These are phyloP conservation scores for Drosophila kanapiae DNA, from an alignment of 1,140 invertebrate genomes.

Conservation along the genomic window DNA sequence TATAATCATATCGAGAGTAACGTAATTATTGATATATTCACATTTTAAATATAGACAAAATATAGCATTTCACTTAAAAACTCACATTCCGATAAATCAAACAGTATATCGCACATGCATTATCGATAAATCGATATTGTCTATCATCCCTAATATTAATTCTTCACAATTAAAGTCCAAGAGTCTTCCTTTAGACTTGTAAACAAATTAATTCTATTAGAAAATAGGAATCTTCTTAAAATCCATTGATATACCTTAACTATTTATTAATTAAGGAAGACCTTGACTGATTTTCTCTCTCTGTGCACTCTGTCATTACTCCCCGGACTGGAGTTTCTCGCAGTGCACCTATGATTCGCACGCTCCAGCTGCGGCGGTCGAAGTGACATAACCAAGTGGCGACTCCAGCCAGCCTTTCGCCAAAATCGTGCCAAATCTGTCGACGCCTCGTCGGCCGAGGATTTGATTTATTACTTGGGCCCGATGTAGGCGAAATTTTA, in stretches of 20 bases:
- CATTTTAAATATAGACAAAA: not conserved
- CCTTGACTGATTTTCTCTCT: not conserved
- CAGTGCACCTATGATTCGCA: slow-evolving; percentile 58
- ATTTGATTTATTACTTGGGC: slow-evolving; percentile 67
- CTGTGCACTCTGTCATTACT: slow-evolving; percentile 5
- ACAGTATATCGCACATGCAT: no score
- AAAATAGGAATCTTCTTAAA: not conserved
- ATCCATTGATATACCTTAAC: not conserved
- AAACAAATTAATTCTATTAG: not conserved
- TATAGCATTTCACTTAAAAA: not conserved
- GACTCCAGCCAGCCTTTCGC: slow-evolving; percentile 46
- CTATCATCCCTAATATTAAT: not conserved
- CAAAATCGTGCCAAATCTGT: slow-evolving; percentile 74
- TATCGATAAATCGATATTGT: not conserved
- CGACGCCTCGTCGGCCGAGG: slow-evolving; percentile 47
- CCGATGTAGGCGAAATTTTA: slow-evolving; percentile 55
- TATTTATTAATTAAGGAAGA: not conserved
- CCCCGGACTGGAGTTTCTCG: not conserved
- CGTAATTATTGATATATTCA: not conserved
- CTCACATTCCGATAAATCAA: no score
- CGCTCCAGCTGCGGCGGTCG: slow-evolving; percentile 42
- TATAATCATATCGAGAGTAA: not conserved
- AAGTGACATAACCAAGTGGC: slow-evolving; percentile 68
- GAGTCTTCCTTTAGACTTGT: not conserved
- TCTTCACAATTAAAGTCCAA: not conserved